Conservation (phyloP, 2,797 vertebrate species). For the Craterocephalus amniculus region DNA sequence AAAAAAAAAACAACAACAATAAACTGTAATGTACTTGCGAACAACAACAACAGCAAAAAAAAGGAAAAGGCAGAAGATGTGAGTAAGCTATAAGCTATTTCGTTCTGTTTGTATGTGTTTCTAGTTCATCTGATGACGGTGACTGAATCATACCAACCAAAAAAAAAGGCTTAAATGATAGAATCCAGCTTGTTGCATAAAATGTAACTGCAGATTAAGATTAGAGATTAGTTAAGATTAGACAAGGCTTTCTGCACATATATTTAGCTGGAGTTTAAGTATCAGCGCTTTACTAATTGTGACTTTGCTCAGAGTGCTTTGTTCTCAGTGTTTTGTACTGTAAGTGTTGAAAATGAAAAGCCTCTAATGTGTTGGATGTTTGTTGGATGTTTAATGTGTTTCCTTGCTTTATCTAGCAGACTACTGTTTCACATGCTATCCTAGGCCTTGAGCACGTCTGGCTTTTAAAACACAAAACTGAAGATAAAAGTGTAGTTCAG, state of each 20-base stretch:
- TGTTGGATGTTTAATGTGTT: conserved; percentile 34
- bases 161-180: conserved; percentile 48
- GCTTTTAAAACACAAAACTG: conserved; percentile 32
- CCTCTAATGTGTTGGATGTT: conserved; percentile 40
- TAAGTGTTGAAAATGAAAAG: conserved; percentile 41
- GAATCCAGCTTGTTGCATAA: conserved; percentile 52
- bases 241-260: conserved; percentile 25
- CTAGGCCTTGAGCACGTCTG: conserved; percentile 24
- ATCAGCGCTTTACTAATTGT: conserved; percentile 60
- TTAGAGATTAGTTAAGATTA: conserved; percentile 14
- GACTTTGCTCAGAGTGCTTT: conserved; percentile 49
- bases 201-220: conserved; percentile 42
- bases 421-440: conserved; percentile 41
- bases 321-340: conserved; percentile 65
- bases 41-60: conserved; percentile 46
- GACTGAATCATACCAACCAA: conserved; percentile 53
- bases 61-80: conserved; percentile 39
- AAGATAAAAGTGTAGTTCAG: conserved; percentile 28
- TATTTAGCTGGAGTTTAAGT: conserved; percentile 35
- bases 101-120: conserved; percentile 62
- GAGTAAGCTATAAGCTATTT: conserved; percentile 76
- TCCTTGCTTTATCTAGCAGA: conserved; percentile 56
- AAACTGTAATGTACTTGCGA: conserved; percentile 60
- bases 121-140: conserved; percentile 53
- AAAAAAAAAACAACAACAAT: not conserved